Evolutionary conservation across 2,888 invertebrate species (phyloP).

Genomic region (Xestia xanthographa): DNA sequence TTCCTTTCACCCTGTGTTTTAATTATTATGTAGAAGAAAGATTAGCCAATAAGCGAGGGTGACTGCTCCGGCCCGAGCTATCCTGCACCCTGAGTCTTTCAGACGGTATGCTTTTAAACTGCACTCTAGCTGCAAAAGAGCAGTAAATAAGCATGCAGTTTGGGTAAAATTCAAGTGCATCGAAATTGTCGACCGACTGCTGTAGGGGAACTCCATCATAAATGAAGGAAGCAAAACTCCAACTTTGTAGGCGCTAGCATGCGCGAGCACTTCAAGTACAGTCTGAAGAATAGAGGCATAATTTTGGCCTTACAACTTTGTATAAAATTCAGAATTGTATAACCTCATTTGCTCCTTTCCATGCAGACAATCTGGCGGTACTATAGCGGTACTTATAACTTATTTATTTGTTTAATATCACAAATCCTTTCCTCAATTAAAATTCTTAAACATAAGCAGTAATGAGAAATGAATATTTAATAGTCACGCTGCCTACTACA

Average conservation of each 20-base stretch:
- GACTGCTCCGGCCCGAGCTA: background rate
- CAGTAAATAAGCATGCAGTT: background rate
- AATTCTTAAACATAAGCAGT: background rate
- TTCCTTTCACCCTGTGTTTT: no score
- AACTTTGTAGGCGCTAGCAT: background rate
- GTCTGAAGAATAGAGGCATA: background rate
- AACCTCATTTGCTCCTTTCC: background rate
- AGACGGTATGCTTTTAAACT: background rate
- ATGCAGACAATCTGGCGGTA: background rate
- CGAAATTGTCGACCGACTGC: background rate
- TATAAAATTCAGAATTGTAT: no score
- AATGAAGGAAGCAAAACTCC: background rate
- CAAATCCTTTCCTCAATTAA: constrained; percentile 20
- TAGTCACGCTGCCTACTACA: background rate
- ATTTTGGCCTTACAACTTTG: background rate
- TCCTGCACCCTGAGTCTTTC: background rate
- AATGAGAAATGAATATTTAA: constrained; percentile 2
- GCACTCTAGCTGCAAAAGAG: background rate
- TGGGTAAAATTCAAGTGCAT: background rate
- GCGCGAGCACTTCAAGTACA: background rate
- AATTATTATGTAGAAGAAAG: background rate
- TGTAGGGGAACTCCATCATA: background rate
- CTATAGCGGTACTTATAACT: background rate
- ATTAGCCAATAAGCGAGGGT: background rate
- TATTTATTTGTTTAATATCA: background rate